phyloP scores from a whole-genome alignment of 2,888 invertebrate species.

The Lasioglossum morio region DNA sequence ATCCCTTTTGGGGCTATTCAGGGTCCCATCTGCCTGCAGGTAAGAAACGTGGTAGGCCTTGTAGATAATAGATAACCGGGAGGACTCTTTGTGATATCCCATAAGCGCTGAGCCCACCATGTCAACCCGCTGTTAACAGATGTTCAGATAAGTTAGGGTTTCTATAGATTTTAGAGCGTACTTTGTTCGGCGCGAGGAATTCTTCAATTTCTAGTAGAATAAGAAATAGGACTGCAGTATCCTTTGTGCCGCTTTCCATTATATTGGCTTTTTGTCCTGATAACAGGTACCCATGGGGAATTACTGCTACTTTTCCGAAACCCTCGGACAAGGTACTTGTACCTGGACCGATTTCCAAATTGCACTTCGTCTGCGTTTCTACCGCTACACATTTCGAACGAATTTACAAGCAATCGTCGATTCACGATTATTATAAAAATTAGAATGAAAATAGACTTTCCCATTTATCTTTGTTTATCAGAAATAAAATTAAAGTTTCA shows the following conservation, averaged over 20 bases:
- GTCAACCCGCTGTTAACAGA: constrained; percentile 83
- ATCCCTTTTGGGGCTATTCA: constrained; percentile 79
- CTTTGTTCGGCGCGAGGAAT: constrained; percentile 72
- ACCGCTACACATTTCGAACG: too few species aligned
- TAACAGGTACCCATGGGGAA: constrained; percentile 68
- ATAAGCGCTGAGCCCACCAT: constrained; percentile 72
- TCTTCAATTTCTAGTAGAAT: constrained; percentile 64
- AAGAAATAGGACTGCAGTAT: constrained; percentile 55
- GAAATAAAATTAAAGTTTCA: background rate
- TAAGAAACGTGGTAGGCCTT: constrained; percentile 76
- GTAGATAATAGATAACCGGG: constrained; percentile 83
- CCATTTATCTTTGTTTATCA: background rate
- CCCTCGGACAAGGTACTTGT: constrained; percentile 13
- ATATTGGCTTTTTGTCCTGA: constrained; percentile 69
- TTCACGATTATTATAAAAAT: background rate
- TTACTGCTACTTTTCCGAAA: constrained; percentile 30
- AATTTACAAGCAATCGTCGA: background rate
- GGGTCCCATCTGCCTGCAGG: constrained; percentile 82
- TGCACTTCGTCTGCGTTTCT: background rate
- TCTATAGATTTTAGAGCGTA: constrained; percentile 79
- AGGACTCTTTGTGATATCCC: constrained; percentile 81
- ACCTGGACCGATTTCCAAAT: constrained; percentile 8
- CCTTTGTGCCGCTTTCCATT: constrained; percentile 73
- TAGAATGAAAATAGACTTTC: background rate
- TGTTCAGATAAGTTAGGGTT: constrained; percentile 82